Conservation (phyloP, 1,140 invertebrate genomes). For the Alviniconcha marisindica region DNA sequence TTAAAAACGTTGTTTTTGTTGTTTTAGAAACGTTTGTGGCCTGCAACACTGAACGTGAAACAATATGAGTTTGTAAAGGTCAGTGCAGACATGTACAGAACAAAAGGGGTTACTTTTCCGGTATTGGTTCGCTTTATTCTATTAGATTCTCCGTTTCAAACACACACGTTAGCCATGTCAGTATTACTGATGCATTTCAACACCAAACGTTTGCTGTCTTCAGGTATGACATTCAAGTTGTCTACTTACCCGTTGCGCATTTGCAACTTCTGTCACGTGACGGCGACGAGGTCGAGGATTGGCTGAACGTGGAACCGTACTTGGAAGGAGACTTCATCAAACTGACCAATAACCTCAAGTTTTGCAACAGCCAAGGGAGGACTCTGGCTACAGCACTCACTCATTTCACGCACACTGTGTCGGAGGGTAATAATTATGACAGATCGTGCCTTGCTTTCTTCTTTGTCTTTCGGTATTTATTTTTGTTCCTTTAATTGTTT, state of each 20-base stretch:
- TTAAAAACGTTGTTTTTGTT: no score
- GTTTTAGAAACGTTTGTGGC: neutral
- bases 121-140: neutral
- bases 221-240: conserved; percentile 42
- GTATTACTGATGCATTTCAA: no score
- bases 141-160: no score
- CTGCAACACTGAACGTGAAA: no score
- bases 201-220: no score
- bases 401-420: conserved; percentile 46
- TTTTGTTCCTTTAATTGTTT: no score
- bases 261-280: conserved; percentile 39
- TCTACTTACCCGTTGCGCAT: conserved; percentile 45
- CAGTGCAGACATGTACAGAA: no score
- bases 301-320: conserved; percentile 52
- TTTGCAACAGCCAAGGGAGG: conserved; percentile 33
- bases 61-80: no score
- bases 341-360: conserved; percentile 48
- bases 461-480: no score
- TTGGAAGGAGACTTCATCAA: conserved; percentile 50
- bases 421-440: conserved; percentile 21
- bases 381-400: conserved; percentile 45
- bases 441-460: neutral
- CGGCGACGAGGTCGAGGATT: conserved; percentile 40
- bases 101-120: neutral
- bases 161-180: no score